Evolutionary conservation across 2,113 vertebrate species (phyloP), one percentile per base, ranked within the genome.

Genomic region (Triplophysa rosa): DNA sequence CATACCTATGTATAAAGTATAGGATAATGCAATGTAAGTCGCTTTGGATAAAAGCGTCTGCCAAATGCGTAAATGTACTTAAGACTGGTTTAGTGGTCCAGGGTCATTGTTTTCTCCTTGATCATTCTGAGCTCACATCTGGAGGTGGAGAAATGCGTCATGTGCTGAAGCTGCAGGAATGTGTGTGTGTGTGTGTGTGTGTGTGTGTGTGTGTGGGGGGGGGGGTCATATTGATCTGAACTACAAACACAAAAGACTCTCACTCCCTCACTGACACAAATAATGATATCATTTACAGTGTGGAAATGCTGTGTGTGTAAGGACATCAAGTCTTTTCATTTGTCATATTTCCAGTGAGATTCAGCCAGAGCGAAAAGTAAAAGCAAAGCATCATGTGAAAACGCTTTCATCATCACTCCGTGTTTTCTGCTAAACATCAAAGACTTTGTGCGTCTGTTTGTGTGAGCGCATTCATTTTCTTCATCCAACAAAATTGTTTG

Each of bases 401-500:
- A 23, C 26, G 70, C 70, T 73, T 73, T 61, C 70, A 73, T 73
- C 56, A 23, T 17, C 70, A 61, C 33, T n/a, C n/a, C 42, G 33
- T 42, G 70, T 45, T 61, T 73, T n/a, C 29, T 16, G 52, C 33
- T 0, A 2, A 61, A 73, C 70, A 73, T 73, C 70, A 73, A 73
- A 73, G 70, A 24, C 33, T 73, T n/a, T 71, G 49, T 56, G 68
- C 21, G 45, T 49, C 66, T 70, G 9, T 58, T 72, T 58, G 69
- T 37, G 17, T 59, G 69, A 72, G 47, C 19, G 19, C 68, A 72
- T 73, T 59, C 61, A 73, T 61, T 73, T 11, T 61, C 37, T 9
- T 45, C n/a, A n/a, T n/a, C 62, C 62, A 73, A 73, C 45, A 73
- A 73, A 42, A 17, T 10, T 26, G 12, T 77, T 54, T 86, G 58